These are phyloP conservation scores for Ochropacha duplaris DNA, from an alignment of 2,888 invertebrate genomes.

Conservation along the genomic window DNA sequence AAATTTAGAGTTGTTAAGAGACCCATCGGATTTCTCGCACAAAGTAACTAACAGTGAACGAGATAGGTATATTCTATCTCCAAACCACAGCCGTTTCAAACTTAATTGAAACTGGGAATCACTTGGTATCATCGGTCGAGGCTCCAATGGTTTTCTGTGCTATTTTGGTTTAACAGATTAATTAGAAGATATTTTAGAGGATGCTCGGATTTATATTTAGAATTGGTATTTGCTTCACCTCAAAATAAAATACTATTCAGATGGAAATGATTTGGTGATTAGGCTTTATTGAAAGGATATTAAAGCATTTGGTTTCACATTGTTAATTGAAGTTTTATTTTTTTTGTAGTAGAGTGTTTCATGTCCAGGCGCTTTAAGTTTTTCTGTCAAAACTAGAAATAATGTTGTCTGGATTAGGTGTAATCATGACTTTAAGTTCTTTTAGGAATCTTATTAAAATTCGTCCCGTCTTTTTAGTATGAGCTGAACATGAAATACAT, in stretches of 20 bases:
- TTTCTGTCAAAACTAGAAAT: no score
- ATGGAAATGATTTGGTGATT: no score
- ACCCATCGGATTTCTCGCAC: not conserved
- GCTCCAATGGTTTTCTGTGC: not conserved
- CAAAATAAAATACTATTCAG: no score
- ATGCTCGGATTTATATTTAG: not conserved
- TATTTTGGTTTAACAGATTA: not conserved
- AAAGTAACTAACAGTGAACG: conserved; percentile 19
- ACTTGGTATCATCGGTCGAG: conserved; percentile 23
- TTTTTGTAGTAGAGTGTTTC: no score
- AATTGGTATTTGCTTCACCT: not conserved
- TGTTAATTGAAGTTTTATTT: no score
- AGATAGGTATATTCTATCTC: conserved; percentile 29
- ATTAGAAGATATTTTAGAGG: not conserved
- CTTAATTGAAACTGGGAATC: conserved; percentile 51
- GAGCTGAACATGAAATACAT: not conserved
- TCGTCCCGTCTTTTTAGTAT: not conserved
- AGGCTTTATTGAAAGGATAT: no score
- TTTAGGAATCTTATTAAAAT: no score
- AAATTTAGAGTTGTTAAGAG: not conserved
- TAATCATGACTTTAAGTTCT: no score
- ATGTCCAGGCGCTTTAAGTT: no score
- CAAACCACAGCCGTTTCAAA: conserved; percentile 32
- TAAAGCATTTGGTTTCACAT: no score
- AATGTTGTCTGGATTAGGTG: no score